These are phyloP conservation scores for Anabacerthia variegaticeps DNA, from an alignment of 2,797 vertebrate species.

Conservation along the genomic window DNA sequence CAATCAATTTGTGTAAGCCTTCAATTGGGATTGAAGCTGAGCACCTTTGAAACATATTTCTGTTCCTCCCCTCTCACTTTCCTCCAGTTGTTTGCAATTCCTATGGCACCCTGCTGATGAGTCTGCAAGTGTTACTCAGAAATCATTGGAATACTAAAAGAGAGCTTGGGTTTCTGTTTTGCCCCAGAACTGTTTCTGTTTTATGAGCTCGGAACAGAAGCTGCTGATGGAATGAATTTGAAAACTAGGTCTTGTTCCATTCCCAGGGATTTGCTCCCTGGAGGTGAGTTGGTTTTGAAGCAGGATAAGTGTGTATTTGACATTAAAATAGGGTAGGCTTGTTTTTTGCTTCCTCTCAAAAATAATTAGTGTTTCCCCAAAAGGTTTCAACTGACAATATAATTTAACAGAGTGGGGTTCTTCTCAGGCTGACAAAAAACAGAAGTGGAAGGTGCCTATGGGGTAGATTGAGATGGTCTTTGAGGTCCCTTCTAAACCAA, in stretches of 20 bases:
- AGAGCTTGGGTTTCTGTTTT: neutral
- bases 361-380: neutral
- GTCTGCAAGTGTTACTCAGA: neutral
- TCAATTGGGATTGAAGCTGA: neutral
- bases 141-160: neutral
- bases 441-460: neutral
- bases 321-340: neutral
- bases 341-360: neutral
- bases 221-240: slow-evolving; percentile 1
- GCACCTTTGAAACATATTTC: neutral
- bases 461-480: neutral
- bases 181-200: neutral
- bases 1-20: neutral
- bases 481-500: neutral
- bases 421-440: neutral
- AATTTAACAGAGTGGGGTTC: neutral
- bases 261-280: neutral
- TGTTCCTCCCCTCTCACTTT: neutral
- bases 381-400: neutral
- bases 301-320: neutral
- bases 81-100: neutral
- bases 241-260: neutral
- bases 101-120: neutral
- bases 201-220: neutral
- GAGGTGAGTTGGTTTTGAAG: neutral